These are phyloP conservation scores for Semnopithecus entellus DNA, from an alignment of 2,113 vertebrate species.

Conservation along the genomic window DNA sequence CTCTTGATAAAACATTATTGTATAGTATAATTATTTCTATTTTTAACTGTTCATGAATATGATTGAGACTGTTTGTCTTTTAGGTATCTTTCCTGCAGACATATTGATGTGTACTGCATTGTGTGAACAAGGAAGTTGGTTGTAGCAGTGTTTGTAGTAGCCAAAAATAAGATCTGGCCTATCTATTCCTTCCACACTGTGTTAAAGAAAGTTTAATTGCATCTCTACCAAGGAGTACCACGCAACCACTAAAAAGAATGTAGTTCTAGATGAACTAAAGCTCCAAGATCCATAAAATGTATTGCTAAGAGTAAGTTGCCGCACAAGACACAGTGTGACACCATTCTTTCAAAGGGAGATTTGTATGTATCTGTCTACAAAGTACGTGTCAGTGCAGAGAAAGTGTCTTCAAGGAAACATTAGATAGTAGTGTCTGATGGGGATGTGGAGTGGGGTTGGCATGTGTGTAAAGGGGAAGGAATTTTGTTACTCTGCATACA, in stretches of 20 bases:
- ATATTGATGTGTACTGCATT: neutral
- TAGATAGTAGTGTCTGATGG: neutral
- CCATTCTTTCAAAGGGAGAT: neutral
- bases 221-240: neutral
- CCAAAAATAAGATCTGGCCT: neutral
- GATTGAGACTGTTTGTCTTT: neutral
- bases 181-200: neutral
- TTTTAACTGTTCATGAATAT: neutral
- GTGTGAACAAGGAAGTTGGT: neutral
- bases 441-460: neutral
- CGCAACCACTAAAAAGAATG: neutral
- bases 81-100: neutral
- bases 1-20: constrained; percentile 10
- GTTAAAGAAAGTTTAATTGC: neutral
- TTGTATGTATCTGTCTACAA: neutral
- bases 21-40: neutral
- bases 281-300: neutral
- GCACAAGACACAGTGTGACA: neutral
- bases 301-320: neutral
- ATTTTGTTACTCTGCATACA: neutral
- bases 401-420: neutral
- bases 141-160: neutral
- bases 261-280: neutral
- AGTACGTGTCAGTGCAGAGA: neutral
- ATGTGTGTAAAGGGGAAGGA: neutral